Conservation (phyloP, 2,113 vertebrate species). For the Brachyhypopomus occidentalis region DNA sequence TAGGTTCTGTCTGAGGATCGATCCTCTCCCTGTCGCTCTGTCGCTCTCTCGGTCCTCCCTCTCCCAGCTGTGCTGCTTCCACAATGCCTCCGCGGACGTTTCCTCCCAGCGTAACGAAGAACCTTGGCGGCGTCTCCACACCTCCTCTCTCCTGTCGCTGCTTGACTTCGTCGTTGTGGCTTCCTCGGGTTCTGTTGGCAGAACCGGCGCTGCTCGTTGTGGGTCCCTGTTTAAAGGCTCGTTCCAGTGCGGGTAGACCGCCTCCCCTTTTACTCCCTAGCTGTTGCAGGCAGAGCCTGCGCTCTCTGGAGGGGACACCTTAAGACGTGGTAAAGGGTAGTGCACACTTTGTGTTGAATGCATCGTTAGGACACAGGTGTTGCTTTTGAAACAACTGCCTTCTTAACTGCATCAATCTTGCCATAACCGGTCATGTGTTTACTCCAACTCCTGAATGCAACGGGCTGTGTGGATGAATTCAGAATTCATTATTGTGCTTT, state of each 20-base stretch:
- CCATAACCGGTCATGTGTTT: neutral
- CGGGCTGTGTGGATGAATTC: neutral
- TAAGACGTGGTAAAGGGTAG: conserved; percentile 30
- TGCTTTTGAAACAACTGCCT: neutral
- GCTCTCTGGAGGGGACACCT: conserved; percentile 57
- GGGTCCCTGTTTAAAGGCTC: conserved; percentile 26
- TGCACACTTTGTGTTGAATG: too few species aligned
- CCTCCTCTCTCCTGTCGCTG: conserved; percentile 11
- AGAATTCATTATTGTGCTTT: neutral
- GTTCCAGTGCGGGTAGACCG: neutral
- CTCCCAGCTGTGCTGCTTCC: neutral
- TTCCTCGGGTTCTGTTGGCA: conserved; percentile 23
- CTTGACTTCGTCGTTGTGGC: conserved; percentile 36
- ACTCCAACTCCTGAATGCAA: neutral
- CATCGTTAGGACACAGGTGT: neutral
- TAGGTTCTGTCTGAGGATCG: conserved; percentile 5
- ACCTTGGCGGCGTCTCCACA: conserved; percentile 31
- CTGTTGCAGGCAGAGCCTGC: conserved; percentile 47
- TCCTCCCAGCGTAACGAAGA: conserved; percentile 36
- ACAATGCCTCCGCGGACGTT: neutral
- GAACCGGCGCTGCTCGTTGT: conserved; percentile 17
- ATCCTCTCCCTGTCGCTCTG: neutral
- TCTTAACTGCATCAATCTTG: too few species aligned
- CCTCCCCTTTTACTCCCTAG: neutral
- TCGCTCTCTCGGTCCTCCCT: neutral